phyloP scores from a whole-genome alignment of 2,113 vertebrate genomes.

The Microcebus jonahi region DNA sequence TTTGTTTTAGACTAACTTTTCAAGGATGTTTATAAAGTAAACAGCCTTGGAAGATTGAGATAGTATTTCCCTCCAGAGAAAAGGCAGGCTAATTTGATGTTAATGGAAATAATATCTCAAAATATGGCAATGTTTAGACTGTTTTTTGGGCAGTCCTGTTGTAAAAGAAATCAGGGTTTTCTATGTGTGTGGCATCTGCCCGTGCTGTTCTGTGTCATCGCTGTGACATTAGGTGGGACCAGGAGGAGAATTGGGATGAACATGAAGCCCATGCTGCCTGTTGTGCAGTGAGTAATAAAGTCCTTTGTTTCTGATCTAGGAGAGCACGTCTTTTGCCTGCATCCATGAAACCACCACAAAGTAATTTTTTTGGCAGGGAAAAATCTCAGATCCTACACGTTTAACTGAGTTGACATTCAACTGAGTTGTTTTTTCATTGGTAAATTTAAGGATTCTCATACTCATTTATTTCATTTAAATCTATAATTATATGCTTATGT shows the following conservation, averaged over 20 bases:
- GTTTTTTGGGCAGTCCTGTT: accelerated
- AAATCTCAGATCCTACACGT: neutral
- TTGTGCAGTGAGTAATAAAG: neutral
- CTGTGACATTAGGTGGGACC: neutral
- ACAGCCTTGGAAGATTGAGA: neutral
- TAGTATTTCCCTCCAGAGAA: neutral
- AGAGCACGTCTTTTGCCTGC: neutral
- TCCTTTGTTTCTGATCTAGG: neutral
- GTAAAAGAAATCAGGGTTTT: neutral
- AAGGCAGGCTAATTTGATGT: neutral
- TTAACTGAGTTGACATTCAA: neutral
- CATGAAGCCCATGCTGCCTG: neutral
- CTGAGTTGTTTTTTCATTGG: neutral
- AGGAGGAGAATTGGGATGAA: neutral
- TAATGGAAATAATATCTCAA: neutral
- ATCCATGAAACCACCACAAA: neutral
- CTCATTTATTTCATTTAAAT: neutral
- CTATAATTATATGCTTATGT: neutral
- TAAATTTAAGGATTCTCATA: neutral
- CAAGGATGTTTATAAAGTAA: neutral
- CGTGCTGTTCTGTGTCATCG: neutral
- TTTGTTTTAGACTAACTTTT: neutral
- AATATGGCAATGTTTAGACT: neutral
- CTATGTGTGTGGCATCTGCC: neutral
- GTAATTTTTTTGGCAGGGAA: neutral